Evolutionary conservation across 1,140 invertebrate genomes (phyloP).

Genomic region (Platorchestia sp.): DNA sequence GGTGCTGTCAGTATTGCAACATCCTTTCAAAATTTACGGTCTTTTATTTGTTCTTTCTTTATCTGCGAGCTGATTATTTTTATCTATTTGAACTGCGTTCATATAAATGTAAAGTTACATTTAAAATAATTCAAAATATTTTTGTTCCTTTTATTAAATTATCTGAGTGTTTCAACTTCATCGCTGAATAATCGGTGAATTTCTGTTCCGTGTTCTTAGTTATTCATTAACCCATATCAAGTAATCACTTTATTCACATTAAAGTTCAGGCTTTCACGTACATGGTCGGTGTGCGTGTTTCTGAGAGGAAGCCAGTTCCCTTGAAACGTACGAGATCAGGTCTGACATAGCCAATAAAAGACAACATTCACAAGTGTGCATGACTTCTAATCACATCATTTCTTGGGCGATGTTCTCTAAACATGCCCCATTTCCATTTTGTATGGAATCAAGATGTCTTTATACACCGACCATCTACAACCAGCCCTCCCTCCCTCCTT

Average conservation of each 20-base stretch:
- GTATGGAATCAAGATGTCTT: background rate
- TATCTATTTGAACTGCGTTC: background rate
- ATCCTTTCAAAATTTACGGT: background rate
- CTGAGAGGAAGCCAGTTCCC: background rate
- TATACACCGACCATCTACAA: background rate
- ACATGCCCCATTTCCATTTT: background rate
- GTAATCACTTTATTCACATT: background rate
- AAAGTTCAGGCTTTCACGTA: background rate
- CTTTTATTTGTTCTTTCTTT: background rate
- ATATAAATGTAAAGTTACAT: no score
- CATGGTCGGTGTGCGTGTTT: background rate
- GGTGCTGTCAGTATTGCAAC: background rate
- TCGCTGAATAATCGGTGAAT: no score
- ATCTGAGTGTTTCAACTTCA: no score
- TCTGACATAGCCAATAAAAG: background rate
- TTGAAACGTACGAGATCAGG: background rate
- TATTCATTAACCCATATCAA: background rate
- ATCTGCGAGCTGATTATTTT: background rate
- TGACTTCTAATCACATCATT: background rate
- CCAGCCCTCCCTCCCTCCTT: conserved; percentile 1
- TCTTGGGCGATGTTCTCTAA: background rate
- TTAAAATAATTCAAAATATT: no score
- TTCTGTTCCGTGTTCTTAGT: background rate
- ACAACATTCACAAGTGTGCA: background rate
- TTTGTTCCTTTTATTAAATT: background rate